Evolutionary conservation across 2,113 vertebrate species (phyloP).

Genomic region (Bubo scandiacus): DNA sequence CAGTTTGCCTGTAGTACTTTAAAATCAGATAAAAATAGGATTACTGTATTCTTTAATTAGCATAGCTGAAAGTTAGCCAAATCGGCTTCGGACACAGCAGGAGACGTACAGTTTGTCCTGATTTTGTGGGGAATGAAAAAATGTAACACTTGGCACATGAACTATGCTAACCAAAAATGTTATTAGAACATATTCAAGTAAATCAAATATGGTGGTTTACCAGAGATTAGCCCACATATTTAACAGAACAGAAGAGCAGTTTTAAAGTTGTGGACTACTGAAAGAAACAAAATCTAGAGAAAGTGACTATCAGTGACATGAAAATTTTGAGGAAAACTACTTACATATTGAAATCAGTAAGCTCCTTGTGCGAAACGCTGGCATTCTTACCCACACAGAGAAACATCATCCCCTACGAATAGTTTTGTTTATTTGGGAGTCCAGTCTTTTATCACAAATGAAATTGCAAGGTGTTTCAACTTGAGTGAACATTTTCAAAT

Average conservation of each 20-base stretch:
- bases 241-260: neutral
- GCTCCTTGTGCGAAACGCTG: neutral
- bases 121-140: constrained; percentile 72
- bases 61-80: constrained; percentile 73
- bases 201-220: constrained; percentile 61
- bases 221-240: constrained; percentile 37
- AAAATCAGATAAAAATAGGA: constrained; percentile 74
- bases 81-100: constrained; percentile 65
- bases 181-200: constrained; percentile 59
- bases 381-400: neutral
- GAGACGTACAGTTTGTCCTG: constrained; percentile 71
- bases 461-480: neutral
- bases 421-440: neutral
- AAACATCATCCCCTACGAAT: neutral
- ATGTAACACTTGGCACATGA: constrained; percentile 69
- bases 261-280: neutral
- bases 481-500: neutral
- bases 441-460: neutral
- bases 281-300: neutral
- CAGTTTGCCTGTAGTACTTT: constrained; percentile 58
- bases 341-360: neutral
- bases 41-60: constrained; percentile 73
- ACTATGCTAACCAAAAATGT: constrained; percentile 61
- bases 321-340: neutral
- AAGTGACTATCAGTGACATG: neutral